These are phyloP conservation scores for Dipodomys spectabilis DNA, from an alignment of 2,113 vertebrate species.

Conservation along the genomic window DNA sequence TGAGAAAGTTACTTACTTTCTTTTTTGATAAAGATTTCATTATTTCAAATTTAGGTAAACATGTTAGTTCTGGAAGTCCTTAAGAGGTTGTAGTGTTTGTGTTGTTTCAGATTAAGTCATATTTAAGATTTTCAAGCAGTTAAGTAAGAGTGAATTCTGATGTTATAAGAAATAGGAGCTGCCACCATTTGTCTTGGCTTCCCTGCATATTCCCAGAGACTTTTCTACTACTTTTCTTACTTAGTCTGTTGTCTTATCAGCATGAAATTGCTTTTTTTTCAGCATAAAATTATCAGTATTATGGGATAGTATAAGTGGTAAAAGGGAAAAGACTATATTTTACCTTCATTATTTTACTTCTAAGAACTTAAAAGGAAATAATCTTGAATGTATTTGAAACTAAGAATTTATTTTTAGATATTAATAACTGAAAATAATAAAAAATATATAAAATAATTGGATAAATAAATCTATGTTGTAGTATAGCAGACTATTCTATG, in stretches of 20 bases:
- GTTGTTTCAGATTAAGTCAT: constrained; percentile 41
- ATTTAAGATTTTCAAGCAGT: constrained; percentile 19
- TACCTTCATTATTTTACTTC: background rate
- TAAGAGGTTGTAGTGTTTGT: constrained; percentile 5
- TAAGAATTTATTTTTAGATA: constrained; percentile 21
- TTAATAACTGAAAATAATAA: constrained; percentile 25
- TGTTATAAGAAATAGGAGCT: constrained; percentile 23
- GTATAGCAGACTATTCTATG: background rate
- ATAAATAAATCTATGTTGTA: constrained; percentile 9
- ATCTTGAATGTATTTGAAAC: constrained; percentile 26
- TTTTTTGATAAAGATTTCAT: constrained; percentile 12
- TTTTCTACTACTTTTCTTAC: constrained; percentile 11
- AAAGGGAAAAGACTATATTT: background rate
- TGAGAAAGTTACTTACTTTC: constrained; percentile 25
- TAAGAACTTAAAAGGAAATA: constrained; percentile 37
- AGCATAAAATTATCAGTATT: background rate
- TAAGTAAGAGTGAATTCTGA: constrained; percentile 50
- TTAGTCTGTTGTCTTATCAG: constrained; percentile 41
- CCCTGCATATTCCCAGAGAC: constrained; percentile 38
- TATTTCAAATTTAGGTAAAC: constrained; percentile 45
- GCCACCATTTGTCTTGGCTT: constrained; percentile 37
- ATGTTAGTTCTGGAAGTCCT: constrained; percentile 29
- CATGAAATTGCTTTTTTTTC: constrained; percentile 37
- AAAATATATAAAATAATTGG: background rate
- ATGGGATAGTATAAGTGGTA: background rate